These are phyloP conservation scores for Parnassius apollo DNA, from an alignment of 2,888 invertebrate genomes.

Conservation along the genomic window DNA sequence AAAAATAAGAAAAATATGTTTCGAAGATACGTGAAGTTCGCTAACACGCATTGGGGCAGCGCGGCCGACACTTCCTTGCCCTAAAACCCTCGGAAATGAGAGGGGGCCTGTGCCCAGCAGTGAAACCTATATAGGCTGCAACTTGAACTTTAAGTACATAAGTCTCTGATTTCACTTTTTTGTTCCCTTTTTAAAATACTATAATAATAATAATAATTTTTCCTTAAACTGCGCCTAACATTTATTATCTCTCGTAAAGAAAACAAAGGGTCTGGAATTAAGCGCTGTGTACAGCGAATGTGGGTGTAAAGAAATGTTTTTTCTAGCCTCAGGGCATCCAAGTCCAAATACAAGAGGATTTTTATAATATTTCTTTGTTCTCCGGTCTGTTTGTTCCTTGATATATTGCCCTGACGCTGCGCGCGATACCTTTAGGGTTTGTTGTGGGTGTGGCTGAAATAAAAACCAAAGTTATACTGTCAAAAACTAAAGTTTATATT, in stretches of 20 bases:
- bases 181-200: too few relatives aligned
- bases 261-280: slow-evolving; percentile 31
- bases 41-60: too few relatives aligned
- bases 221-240: slow-evolving; percentile 1
- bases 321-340: slow-evolving; percentile 46
- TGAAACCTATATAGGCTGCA: too few relatives aligned
- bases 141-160: too few relatives aligned
- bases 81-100: too few relatives aligned
- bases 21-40: too few relatives aligned
- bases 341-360: slow-evolving; percentile 42
- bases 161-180: too few relatives aligned
- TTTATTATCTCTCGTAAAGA: slow-evolving; percentile 6
- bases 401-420: slow-evolving; percentile 43
- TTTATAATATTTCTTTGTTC: slow-evolving; percentile 38
- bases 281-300: slow-evolving; percentile 35
- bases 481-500: too few relatives aligned
- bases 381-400: slow-evolving; percentile 41
- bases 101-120: too few relatives aligned
- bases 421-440: slow-evolving; percentile 32
- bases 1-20: too few relatives aligned
- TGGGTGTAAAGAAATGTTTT: slow-evolving; percentile 49
- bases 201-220: not conserved
- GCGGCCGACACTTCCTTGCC: too few relatives aligned
- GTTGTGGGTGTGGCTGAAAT: not conserved
- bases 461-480: too few relatives aligned